Evolutionary conservation across 2,888 invertebrate genomes (phyloP).

Genomic region (Archips xylosteana): DNA sequence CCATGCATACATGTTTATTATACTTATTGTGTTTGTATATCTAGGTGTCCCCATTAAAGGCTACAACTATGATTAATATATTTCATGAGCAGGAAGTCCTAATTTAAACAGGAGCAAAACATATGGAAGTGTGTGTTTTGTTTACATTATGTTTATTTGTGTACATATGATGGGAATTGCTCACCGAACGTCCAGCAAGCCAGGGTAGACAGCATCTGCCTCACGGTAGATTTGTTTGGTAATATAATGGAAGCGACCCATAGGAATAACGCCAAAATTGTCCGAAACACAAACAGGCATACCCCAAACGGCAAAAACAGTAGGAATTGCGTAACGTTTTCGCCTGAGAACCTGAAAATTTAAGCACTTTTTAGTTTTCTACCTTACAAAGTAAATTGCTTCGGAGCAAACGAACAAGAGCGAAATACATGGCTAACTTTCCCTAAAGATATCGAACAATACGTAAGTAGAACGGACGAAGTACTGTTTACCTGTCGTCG

Average conservation of each 20-base stretch:
- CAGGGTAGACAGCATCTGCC: conserved; percentile 84
- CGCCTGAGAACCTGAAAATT: conserved; percentile 82
- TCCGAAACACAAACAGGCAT: conserved; percentile 78
- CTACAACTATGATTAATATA: conserved; percentile 4
- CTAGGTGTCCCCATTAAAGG: neutral
- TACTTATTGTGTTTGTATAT: neutral
- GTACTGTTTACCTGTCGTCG: conserved; percentile 71
- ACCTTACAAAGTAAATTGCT: conserved; percentile 14
- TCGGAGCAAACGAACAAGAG: conserved; percentile 32
- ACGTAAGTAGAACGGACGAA: conserved; percentile 47
- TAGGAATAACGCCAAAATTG: conserved; percentile 79
- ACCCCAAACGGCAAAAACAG: conserved; percentile 86
- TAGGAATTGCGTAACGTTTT: conserved; percentile 80
- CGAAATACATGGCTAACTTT: conserved; percentile 61
- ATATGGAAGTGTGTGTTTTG: conserved; percentile 10
- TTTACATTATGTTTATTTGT: neutral
- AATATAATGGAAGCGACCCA: conserved; percentile 85
- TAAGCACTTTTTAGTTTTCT: conserved; percentile 11
- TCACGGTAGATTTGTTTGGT: conserved; percentile 83
- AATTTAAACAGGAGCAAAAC: conserved; percentile 14
- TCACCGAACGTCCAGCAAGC: conserved; percentile 87
- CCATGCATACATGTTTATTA: neutral
- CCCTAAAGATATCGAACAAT: conserved; percentile 59
- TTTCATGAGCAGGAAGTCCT: conserved; percentile 30
- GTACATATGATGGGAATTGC: conserved; percentile 35